A percentile compares a stretch with the other conserved stretches of the same genome.
Conservation (phyloP, 2,113 vertebrate species). For the Acanthisitta chloris region DNA sequence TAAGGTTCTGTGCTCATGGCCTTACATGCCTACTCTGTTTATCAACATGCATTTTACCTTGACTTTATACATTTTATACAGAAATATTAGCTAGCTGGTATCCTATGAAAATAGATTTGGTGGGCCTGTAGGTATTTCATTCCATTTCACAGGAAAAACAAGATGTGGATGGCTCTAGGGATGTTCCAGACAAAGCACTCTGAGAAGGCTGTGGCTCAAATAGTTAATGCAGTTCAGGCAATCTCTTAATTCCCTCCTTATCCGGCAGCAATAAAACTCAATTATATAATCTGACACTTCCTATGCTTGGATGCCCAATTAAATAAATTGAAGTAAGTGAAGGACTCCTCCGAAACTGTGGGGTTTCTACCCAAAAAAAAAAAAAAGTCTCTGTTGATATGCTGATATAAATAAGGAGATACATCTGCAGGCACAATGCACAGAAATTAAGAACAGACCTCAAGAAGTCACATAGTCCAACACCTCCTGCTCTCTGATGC, state of each 20-base stretch:
- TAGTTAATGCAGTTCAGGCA: background rate
- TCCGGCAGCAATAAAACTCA: conserved; percentile 27
- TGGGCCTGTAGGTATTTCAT: background rate
- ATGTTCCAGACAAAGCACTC: background rate
- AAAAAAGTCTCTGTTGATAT: background rate
- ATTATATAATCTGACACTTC: conserved; percentile 36
- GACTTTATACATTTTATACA: background rate
- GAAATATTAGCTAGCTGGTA: background rate
- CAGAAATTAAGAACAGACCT: background rate
- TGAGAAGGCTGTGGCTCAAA: background rate
- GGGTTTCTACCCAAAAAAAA: background rate
- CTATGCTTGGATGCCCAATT: background rate
- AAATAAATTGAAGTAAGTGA: background rate
- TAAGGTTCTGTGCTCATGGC: background rate
- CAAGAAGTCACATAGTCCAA: background rate
- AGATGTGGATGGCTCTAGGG: background rate
- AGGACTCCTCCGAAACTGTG: background rate
- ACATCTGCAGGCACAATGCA: background rate
- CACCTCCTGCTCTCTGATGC: background rate
- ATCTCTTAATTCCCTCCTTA: conserved; percentile 18
- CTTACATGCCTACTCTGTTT: background rate
- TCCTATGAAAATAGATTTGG: background rate
- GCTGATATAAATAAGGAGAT: background rate
- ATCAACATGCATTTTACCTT: background rate
- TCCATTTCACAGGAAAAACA: background rate